These are phyloP conservation scores for Amphibalanus amphitrite DNA, from an alignment of 1,140 invertebrate genomes.

Conservation along the genomic window DNA sequence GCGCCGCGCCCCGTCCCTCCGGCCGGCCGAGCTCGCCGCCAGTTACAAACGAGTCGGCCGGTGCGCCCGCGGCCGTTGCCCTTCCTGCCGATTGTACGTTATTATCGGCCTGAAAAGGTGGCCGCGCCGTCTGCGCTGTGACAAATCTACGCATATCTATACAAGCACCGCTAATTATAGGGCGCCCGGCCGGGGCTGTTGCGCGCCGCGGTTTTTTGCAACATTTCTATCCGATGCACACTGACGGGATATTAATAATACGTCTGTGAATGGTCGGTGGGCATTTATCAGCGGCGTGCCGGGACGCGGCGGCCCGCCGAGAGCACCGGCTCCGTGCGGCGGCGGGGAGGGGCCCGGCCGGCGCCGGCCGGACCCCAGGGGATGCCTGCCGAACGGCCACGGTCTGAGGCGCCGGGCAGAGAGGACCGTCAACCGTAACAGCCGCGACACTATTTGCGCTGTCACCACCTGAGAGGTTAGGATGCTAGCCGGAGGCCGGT, in stretches of 20 bases:
- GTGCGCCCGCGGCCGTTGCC: not conserved
- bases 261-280: not conserved
- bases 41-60: not conserved
- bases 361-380: too few relatives aligned
- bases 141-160: constrained; percentile 1
- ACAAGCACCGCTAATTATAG: constrained; percentile 1
- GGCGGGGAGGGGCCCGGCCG: too few relatives aligned
- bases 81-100: not conserved
- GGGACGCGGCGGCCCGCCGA: not conserved
- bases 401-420: too few relatives aligned
- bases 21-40: not conserved
- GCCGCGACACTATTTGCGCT: too few relatives aligned
- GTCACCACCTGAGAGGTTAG: too few relatives aligned
- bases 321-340: not conserved
- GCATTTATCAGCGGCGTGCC: not conserved
- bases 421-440: too few relatives aligned
- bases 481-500: too few relatives aligned
- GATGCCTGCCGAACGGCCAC: too few relatives aligned
- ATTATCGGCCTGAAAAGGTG: not conserved
- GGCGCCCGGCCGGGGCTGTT: not conserved
- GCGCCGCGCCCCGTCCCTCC: too few relatives aligned
- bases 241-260: not conserved
- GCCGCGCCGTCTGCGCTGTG: not conserved
- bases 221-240: constrained; percentile 1
- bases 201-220: not conserved